phyloP scores from a whole-genome alignment of 2,113 vertebrate genomes.

The Microtus pennsylvanicus region DNA sequence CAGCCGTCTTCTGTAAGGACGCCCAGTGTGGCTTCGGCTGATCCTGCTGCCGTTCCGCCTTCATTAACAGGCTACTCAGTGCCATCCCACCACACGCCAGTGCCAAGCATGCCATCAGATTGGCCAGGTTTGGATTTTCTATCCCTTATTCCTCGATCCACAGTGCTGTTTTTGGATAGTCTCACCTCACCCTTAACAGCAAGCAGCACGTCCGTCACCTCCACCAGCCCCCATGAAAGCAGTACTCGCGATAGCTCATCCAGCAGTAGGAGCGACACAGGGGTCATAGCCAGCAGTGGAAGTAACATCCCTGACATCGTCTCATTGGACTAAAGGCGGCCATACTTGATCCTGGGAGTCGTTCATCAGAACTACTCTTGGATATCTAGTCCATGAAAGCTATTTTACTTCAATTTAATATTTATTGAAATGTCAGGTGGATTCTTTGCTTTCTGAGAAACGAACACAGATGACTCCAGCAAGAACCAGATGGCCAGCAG shows the following conservation, averaged over 20 bases:
- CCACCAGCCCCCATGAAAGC: constrained; percentile 88
- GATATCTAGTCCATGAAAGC: constrained; percentile 56
- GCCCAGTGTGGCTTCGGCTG: constrained; percentile 91
- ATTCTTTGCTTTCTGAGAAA: constrained; percentile 76
- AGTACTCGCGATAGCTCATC: constrained; percentile 87
- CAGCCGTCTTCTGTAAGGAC: constrained; percentile 93
- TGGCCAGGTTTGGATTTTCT: constrained; percentile 90
- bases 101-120: constrained; percentile 93
- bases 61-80: constrained; percentile 94
- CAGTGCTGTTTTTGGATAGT: constrained; percentile 98
- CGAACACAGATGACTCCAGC: constrained; percentile 56
- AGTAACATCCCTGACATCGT: constrained; percentile 92
- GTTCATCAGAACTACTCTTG: constrained; percentile 68
- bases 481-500: constrained; percentile 59
- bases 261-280: constrained; percentile 88
- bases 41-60: constrained; percentile 91
- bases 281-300: constrained; percentile 89
- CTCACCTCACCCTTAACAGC: constrained; percentile 93
- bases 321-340: constrained; percentile 91
- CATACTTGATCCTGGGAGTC: constrained; percentile 65
- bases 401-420: constrained; percentile 75
- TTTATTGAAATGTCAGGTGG: constrained; percentile 84
- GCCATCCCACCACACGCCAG: constrained; percentile 94
- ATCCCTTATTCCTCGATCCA: too few relatives aligned
- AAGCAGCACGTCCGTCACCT: constrained; percentile 91